phyloP scores from a whole-genome alignment of 2,113 vertebrate genomes.

The Hypomesus transpacificus region DNA sequence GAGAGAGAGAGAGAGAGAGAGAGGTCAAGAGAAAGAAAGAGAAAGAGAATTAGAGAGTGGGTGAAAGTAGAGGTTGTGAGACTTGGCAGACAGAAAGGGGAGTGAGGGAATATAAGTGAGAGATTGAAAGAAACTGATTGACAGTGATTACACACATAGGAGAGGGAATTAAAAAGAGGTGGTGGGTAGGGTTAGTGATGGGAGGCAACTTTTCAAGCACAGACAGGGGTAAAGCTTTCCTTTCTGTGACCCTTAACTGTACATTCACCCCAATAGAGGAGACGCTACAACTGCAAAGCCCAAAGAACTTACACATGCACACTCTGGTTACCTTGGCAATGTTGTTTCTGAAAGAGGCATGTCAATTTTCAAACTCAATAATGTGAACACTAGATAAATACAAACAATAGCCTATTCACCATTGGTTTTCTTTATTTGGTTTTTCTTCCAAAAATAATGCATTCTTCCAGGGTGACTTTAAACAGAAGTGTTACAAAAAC shows the following conservation, averaged over 20 bases:
- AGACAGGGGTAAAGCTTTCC: constrained; percentile 22
- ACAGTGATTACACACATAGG: background rate
- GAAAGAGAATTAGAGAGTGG: constrained; percentile 30
- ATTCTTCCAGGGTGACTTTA: constrained; percentile 79
- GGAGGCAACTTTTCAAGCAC: constrained; percentile 18
- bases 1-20: constrained; percentile 15
- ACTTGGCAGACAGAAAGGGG: constrained; percentile 13
- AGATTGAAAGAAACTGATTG: constrained; percentile 11
- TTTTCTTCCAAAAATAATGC: constrained; percentile 75
- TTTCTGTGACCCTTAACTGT: constrained; percentile 34
- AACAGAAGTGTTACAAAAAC: constrained; percentile 78
- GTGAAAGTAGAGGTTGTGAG: constrained; percentile 16
- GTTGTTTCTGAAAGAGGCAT: constrained; percentile 66
- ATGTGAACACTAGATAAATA: constrained; percentile 50
- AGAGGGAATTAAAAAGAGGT: constrained; percentile 1
- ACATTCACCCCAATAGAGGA: constrained; percentile 46
- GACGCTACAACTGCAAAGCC: constrained; percentile 62
- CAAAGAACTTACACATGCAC: constrained; percentile 52
- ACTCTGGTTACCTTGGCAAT: constrained; percentile 65
- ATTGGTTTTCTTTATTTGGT: constrained; percentile 53
- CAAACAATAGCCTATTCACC: constrained; percentile 71
- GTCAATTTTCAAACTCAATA: constrained; percentile 54
- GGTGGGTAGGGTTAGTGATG: background rate
- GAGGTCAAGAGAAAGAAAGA: background rate
- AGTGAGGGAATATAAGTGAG: constrained; percentile 9